Base-by-base conservation (phyloP, 1,140 invertebrate genomes). In the Diabrotica virgifera region DNA sequence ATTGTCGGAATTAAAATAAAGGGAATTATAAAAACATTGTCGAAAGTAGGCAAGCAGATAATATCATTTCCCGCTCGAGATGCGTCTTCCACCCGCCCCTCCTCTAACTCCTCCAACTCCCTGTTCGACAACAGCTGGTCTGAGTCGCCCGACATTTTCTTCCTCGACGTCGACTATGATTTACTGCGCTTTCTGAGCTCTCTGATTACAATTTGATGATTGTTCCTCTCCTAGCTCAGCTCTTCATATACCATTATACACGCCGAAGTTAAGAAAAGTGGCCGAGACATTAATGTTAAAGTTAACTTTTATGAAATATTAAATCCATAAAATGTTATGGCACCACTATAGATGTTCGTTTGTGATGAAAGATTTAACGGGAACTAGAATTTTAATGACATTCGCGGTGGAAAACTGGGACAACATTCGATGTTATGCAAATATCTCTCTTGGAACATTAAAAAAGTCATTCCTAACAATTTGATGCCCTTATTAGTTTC, bases 121-220 rank as follows among this genome's bases (percentile, higher is more conserved):
- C 12, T 57, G 35, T 57, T 57, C 36, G 55, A 37, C 55, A 57
- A 57, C 55, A 57, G 36, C 55, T 57, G 55, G 11, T 57, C 55
- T 7, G 7, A 57, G 55, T 57, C 55, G 55, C 40, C 13, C 13
- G 53, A 55, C 53, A 14, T 14, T 35, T 36, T 55, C 53, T 55
- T 36, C 53, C 35, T 55, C 24, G 53, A 14, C 61, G 52, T 14
- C 61, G 11, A 35, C 61, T 40, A 69, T 75, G 73, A 75, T 75
- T 75, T 75, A 75, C 66, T 67, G 69, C 59, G 59, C 56, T 63
- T 73, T 73, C 73, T 75, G 73, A 75, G 59, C 56, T 63, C 72
- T 73, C 73, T 75, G 73, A 75, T 75, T 75, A 75, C 73, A 75
- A 75, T 75, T 75, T 75, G 73, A 75, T 75, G 73, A 75, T 75